Percentiles rank a stretch among this genome's conserved stretches.
These are phyloP conservation scores for Heliornis fulica DNA, from an alignment of 2,113 vertebrate species.

Conservation along the genomic window DNA sequence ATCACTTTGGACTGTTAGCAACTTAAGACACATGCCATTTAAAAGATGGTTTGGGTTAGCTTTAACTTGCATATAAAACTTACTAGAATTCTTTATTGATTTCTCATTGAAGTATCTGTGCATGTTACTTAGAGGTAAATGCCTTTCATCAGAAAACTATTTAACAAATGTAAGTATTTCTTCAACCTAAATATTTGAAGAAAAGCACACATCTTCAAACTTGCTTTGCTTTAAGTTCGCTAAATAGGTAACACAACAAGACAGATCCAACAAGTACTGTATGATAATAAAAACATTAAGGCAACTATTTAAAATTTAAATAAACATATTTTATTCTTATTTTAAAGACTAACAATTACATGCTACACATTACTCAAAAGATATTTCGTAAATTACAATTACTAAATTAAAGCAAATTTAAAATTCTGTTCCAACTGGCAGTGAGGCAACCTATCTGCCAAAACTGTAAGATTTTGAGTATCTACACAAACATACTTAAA, in stretches of 20 bases:
- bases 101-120: neutral
- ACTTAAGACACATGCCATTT: neutral
- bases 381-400: neutral
- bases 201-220: neutral
- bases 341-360: neutral
- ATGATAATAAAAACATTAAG: neutral
- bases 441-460: slow-evolving; percentile 28
- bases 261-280: neutral
- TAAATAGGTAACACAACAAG: neutral
- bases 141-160: neutral
- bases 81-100: neutral
- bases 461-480: neutral
- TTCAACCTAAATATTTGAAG: neutral
- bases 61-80: neutral
- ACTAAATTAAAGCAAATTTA: slow-evolving; percentile 23
- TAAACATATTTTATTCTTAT: neutral
- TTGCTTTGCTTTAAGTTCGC: neutral
- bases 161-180: neutral
- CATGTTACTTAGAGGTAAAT: neutral
- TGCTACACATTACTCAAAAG: neutral
- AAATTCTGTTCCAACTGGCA: neutral
- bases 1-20: neutral
- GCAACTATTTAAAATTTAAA: neutral
- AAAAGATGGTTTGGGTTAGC: neutral
- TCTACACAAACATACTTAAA: slow-evolving; percentile 32